Base-by-base conservation (phyloP, 1,140 invertebrate genomes). In the Matsumurasca onukii region DNA sequence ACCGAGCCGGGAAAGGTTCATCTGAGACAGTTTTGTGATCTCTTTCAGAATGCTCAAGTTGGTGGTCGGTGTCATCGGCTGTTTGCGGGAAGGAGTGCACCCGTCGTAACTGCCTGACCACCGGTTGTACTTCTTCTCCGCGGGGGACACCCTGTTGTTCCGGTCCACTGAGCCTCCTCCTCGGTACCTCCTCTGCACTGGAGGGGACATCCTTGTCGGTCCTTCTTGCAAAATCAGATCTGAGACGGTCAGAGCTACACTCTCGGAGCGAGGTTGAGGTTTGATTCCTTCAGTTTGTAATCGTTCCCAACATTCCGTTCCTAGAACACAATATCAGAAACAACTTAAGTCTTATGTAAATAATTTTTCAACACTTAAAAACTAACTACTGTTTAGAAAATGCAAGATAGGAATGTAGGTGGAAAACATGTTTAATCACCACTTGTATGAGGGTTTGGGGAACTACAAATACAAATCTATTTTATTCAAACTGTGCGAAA, bases 231-330 rank as follows among this genome's bases (percentile, higher is more conserved):
- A 70, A 5, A 86, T 74, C n/a, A 86, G 76, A 71, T 88, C 85
- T 0, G 85, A 85, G 9, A 88, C 80, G 0, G 84, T 81, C 13
- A 88, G 77, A 24, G 85, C 85, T 25, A 86, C 80, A 71, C 84
- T 85, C 72, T 89, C 86, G 0, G 88, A 86, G 17, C 91, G 84
- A 0, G 91, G 86, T 29, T 88, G 86, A 0, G 92, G 92, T 76
- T 87, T 87, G 12, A 86, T 81, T 3, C 89, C 86, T 22, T 83
- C 81, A 2, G 89, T 85, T n/a, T 81, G 76, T 24, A 94, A 80
- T 70, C 87, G 86, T 73, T 94, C 90, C 91, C 91, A 94, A 0
- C 82, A 85, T 78, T 92, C 89, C 1, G 86, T 88, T 9, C 82
- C 91, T 93, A 39, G 17, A 39, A 39, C 17, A 39, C 17, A 39